Conservation (phyloP, 2,113 vertebrate species). For the Dolichotis patagonum region DNA sequence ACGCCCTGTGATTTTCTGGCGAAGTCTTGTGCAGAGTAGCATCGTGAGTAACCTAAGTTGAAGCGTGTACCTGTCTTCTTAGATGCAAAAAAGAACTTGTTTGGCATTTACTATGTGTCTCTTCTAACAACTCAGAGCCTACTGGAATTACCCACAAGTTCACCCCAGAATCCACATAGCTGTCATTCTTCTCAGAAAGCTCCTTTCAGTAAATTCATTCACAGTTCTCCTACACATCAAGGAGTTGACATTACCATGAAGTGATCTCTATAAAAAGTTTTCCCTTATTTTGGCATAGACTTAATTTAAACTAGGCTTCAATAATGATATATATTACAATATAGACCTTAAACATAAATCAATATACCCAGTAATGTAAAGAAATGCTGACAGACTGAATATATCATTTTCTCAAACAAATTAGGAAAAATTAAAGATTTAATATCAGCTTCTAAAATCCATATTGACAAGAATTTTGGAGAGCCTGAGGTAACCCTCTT, state of each 20-base stretch:
- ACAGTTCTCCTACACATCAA: background rate
- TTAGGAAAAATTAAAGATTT: constrained; percentile 41
- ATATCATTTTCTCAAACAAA: constrained; percentile 33
- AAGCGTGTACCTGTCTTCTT: background rate
- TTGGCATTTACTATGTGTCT: background rate
- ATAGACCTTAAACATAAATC: constrained; percentile 7
- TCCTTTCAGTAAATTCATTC: background rate
- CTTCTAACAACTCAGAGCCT: background rate
- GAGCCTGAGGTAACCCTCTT: constrained; percentile 19
- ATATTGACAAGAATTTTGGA: constrained; percentile 53
- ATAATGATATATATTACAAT: background rate
- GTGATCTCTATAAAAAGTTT: background rate
- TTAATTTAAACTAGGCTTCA: background rate
- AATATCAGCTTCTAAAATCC: constrained; percentile 34
- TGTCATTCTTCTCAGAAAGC: constrained; percentile 25
- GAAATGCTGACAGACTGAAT: background rate
- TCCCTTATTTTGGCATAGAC: background rate
- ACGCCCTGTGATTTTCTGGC: background rate
- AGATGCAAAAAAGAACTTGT: background rate
- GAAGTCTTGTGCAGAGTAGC: background rate
- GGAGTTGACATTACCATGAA: background rate
- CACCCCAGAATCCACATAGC: constrained; percentile 2
- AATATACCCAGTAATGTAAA: constrained; percentile 28
- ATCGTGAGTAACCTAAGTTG: background rate
- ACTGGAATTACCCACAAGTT: constrained; percentile 22